These are phyloP conservation scores for Passer domesticus DNA, from an alignment of 2,113 vertebrate genomes.

Conservation along the genomic window DNA sequence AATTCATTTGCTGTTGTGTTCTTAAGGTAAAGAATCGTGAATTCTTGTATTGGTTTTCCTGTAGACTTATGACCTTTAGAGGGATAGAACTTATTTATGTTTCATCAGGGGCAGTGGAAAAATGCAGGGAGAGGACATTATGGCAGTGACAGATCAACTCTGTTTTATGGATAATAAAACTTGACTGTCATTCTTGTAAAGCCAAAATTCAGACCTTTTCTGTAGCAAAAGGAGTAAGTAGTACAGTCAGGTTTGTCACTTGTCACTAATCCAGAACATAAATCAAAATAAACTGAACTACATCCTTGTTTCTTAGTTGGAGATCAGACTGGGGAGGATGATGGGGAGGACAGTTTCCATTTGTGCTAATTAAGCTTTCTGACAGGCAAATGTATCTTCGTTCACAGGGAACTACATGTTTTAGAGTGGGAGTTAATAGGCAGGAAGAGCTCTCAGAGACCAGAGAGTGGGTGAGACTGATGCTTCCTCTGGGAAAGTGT, in stretches of 20 bases:
- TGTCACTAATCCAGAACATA: neutral
- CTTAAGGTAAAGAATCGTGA: neutral
- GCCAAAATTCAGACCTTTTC: neutral
- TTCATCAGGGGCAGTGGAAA: neutral
- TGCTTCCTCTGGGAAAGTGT: neutral
- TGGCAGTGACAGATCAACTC: rapidly evolving
- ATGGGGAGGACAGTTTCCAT: neutral
- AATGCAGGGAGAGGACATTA: neutral
- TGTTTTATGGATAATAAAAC: neutral
- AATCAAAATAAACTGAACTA: neutral
- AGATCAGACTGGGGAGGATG: neutral
- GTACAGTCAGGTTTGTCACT: neutral
- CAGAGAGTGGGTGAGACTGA: slow-evolving; percentile 34
- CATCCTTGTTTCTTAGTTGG: neutral
- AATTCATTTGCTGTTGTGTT: neutral
- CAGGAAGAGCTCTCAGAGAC: neutral
- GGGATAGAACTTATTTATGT: neutral
- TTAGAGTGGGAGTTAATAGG: slow-evolving; percentile 46
- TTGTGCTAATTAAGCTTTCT: slow-evolving; percentile 37
- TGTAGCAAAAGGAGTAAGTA: neutral
- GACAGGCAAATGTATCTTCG: neutral
- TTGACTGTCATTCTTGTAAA: neutral
- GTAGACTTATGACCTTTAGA: neutral
- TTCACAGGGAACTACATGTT: neutral
- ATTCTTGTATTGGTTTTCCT: neutral